phyloP scores from a whole-genome alignment of 2,888 invertebrate genomes.

The Cryptops parisi region DNA sequence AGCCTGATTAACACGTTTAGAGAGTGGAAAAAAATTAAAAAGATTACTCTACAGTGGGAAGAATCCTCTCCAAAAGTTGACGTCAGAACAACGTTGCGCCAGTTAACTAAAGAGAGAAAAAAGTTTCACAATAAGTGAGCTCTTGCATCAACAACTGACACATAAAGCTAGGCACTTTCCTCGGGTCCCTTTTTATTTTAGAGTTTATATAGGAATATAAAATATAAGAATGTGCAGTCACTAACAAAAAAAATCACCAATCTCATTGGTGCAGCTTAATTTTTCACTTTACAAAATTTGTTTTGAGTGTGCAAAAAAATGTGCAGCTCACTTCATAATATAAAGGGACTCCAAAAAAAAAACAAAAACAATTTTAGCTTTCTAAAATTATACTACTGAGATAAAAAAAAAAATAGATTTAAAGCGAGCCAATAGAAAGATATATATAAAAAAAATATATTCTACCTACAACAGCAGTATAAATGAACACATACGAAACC shows the following conservation, averaged over 20 bases:
- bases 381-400: not conserved
- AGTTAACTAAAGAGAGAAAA: conserved; percentile 10
- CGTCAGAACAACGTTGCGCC: conserved; percentile 6
- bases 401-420: not conserved
- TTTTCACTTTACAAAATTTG: too few species aligned
- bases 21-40: conserved; percentile 1
- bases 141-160: not conserved
- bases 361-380: too few species aligned
- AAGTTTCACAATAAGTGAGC: conserved; percentile 8
- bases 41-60: conserved; percentile 9
- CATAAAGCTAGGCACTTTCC: not conserved
- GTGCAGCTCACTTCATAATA: too few species aligned
- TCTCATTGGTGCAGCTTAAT: too few species aligned
- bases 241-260: too few species aligned
- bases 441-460: conserved; percentile 1
- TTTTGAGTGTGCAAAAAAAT: too few species aligned
- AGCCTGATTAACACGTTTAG: too few species aligned
- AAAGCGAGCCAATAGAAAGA: not conserved
- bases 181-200: too few species aligned
- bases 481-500: conserved; percentile 7
- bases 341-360: too few species aligned
- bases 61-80: conserved; percentile 12
- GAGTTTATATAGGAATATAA: too few species aligned
- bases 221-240: too few species aligned
- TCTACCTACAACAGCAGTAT: conserved; percentile 11